phyloP scores from a whole-genome alignment of 2,797 vertebrate species.

The Okamejei kenojei region DNA sequence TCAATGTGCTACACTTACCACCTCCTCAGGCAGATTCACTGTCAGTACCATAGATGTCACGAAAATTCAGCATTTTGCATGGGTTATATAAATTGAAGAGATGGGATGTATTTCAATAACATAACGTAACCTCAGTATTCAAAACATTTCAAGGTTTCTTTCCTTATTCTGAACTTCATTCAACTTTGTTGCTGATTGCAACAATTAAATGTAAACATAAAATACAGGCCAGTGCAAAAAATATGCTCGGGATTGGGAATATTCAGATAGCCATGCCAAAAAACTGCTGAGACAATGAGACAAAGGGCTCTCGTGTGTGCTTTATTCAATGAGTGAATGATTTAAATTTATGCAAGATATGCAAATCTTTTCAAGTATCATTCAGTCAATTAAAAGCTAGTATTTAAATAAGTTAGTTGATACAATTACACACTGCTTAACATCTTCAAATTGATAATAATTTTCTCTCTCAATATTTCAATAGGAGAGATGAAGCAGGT shows the following conservation, averaged over 20 bases:
- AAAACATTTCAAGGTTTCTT: neutral
- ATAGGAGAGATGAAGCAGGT: neutral
- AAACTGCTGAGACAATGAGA: no score
- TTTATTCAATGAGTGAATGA: no score
- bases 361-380: neutral
- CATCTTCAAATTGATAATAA: neutral
- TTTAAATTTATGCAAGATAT: neutral
- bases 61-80: conserved; percentile 22
- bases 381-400: neutral
- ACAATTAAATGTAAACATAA: no score
- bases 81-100: neutral
- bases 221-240: no score
- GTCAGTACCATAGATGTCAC: neutral
- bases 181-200: neutral
- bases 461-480: neutral
- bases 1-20: conserved; percentile 26
- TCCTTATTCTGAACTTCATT: neutral
- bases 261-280: no score
- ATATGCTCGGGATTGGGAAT: no score
- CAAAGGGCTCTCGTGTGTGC: no score
- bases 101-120: neutral
- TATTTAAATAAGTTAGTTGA: neutral
- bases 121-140: neutral
- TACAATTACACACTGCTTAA: neutral
- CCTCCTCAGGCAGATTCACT: conserved; percentile 28